Evolutionary conservation across 1,140 invertebrate species (phyloP), one percentile per base, ranked within the genome.

Genomic region (Nephotettix cincticeps): DNA sequence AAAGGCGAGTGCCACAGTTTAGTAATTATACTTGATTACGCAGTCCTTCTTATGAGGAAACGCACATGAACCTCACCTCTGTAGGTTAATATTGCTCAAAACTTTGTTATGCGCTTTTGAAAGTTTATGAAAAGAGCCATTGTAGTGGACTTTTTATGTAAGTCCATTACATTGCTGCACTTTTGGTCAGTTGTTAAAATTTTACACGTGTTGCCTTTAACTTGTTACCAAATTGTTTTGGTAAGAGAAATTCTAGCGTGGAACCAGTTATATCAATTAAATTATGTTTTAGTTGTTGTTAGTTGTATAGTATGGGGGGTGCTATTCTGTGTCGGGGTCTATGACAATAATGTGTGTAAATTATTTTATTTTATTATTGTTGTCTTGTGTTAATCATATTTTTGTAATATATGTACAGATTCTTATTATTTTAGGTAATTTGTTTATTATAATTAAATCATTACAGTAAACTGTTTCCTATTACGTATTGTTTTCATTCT

Each of bases 341-440:
- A 67, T 67, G 64, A 67, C 64, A 67, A 67, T 65, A 65, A 65
- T 65, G 36, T 19, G 29, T 67, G 64, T 67, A 67, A 67, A 67
- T 67, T 67, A 67, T 67, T 67, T 64, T 64, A 64, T 64, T 64
- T 67, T 67, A 67, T 67, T 67, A 67, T 67, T 67, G 64, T 67
- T 67, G 64, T 67, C 32, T 43, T 67, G 64, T 67, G 64, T 67
- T 67, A 43, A 67, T 67, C 64, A 67, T 67, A 67, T 67, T 67
- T 67, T 67, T 67, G 64, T 67, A 67, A 43, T 67, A 67, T 67
- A 67, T 67, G 64, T 67, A 67, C 64, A 67, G 64, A 43, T 67
- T 67, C 64, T 67, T 67, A 67, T 67, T 67, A 67, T 67, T 58
- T 65, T 67, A 67, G 40, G 64, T 40, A 43, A 67, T 67, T 67